Evolutionary conservation across 2,797 vertebrate genomes (phyloP).

Genomic region (Lepus townsendii): DNA sequence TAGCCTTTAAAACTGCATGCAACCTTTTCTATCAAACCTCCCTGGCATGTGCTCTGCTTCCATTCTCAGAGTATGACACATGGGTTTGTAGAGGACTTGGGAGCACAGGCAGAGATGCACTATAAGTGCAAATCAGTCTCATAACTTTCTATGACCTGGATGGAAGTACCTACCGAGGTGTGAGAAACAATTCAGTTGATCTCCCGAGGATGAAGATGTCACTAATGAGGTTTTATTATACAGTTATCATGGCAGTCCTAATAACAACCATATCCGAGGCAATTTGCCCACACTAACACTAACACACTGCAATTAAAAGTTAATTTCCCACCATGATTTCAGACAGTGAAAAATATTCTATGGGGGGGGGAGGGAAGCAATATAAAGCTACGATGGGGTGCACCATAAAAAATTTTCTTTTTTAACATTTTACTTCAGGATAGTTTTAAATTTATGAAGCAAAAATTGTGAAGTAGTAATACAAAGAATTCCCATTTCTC

Average conservation of each 20-base stretch:
- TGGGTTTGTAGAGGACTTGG: conserved; percentile 29
- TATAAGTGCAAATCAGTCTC: conserved; percentile 55
- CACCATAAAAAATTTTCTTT: too few relatives aligned
- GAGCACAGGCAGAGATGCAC: not conserved
- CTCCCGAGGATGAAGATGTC: conserved; percentile 37
- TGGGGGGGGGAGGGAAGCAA: not conserved
- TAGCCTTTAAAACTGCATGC: not conserved
- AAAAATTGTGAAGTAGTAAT: too few relatives aligned
- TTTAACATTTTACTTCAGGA: too few relatives aligned
- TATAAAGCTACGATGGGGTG: not conserved
- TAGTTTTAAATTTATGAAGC: too few relatives aligned
- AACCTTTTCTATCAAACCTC: not conserved
- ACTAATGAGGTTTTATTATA: conserved; percentile 62
- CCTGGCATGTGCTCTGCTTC: not conserved
- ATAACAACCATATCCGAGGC: conserved; percentile 46
- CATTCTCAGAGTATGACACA: not conserved
- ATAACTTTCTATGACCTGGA: conserved; percentile 58
- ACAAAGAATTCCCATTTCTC: too few relatives aligned
- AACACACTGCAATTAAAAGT: conserved; percentile 49
- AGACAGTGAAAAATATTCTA: conserved; percentile 16
- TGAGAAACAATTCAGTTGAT: conserved; percentile 57
- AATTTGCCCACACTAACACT: conserved; percentile 69
- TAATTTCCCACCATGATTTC: conserved; percentile 41
- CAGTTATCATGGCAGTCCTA: conserved; percentile 52
- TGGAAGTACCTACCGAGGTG: conserved; percentile 36